Conservation (phyloP, 2,113 vertebrate genomes). For the Lichenostomus cassidix region DNA sequence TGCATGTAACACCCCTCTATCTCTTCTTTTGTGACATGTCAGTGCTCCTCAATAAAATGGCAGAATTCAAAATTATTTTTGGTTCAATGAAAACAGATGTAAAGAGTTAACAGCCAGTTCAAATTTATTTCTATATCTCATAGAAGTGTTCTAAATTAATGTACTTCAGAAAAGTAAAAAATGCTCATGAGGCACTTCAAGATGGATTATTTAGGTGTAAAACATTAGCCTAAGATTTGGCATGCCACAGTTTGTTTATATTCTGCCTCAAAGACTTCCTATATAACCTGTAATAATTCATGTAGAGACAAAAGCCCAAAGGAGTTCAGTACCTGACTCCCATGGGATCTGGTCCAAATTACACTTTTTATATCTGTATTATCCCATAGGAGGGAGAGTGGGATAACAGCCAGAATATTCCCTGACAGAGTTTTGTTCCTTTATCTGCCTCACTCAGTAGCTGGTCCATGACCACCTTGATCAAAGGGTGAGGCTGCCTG, state of each 20-base stretch:
- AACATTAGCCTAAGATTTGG: background rate
- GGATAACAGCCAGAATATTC: background rate
- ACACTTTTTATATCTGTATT: background rate
- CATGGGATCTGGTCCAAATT: background rate
- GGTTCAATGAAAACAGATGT: background rate
- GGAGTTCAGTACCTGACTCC: background rate
- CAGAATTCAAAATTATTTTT: background rate
- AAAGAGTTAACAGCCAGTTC: background rate
- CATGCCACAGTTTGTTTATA: background rate
- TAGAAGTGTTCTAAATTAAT: background rate
- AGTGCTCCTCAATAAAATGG: background rate
- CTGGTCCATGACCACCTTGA: background rate
- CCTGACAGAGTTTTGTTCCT: background rate
- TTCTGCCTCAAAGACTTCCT: background rate
- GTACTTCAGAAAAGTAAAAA: background rate
- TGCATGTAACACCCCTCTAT: background rate
- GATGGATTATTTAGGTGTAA: background rate
- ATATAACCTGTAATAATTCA: background rate
- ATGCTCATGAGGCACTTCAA: background rate
- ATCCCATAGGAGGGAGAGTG: background rate
- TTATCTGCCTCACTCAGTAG: background rate
- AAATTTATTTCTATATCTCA: background rate
- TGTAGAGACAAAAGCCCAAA: background rate
- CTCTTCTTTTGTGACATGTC: background rate
- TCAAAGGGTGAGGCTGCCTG: background rate